These are phyloP conservation scores for Urocitellus parryii DNA, from an alignment of 2,113 vertebrate species.

Conservation along the genomic window DNA sequence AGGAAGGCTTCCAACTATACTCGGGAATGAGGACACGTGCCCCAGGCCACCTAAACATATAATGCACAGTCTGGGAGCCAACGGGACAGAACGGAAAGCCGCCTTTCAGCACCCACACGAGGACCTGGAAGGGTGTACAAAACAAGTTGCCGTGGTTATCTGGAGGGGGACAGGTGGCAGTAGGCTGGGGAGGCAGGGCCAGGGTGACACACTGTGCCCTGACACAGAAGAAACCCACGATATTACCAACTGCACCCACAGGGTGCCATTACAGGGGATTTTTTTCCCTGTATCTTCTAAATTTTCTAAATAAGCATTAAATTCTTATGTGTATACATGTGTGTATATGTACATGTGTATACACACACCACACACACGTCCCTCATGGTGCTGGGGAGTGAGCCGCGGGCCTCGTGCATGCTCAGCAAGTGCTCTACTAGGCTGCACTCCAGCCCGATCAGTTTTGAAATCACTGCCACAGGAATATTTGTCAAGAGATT, in stretches of 20 bases:
- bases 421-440: too few relatives aligned
- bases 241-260: neutral
- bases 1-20: neutral
- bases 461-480: too few relatives aligned
- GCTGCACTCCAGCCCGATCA: too few relatives aligned
- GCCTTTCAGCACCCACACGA: too few relatives aligned
- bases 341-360: too few relatives aligned
- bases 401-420: too few relatives aligned
- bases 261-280: neutral
- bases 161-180: neutral
- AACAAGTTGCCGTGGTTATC: neutral
- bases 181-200: neutral
- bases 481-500: too few relatives aligned
- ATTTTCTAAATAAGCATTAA: neutral
- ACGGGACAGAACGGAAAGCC: neutral
- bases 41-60: fast-evolving
- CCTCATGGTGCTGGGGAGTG: too few relatives aligned
- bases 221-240: neutral
- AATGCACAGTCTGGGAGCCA: neutral
- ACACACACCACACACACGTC: too few relatives aligned
- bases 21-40: neutral
- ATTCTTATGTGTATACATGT: too few relatives aligned
- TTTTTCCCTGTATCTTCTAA: constrained; percentile 7
- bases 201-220: neutral
- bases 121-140: neutral